Percentiles rank a stretch among this genome's conserved stretches.
phyloP scores from a whole-genome alignment of 2,888 invertebrate genomes.

The Crioceris asparagi region DNA sequence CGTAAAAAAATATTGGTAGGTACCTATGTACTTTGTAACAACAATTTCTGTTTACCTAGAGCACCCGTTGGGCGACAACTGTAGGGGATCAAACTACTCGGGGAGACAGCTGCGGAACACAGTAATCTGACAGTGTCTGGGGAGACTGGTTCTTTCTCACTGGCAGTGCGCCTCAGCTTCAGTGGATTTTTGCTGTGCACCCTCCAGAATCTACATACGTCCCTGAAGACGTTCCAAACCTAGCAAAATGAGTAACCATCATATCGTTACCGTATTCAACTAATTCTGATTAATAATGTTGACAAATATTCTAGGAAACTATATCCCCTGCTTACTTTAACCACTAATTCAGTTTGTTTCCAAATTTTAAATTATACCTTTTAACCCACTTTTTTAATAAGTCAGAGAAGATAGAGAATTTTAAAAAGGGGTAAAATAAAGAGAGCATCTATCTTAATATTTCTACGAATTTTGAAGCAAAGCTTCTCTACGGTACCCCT shows the following conservation, averaged over 20 bases:
- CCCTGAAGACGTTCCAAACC: conserved; percentile 68
- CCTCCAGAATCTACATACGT: conserved; percentile 64
- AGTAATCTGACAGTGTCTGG: conserved; percentile 41
- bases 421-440: too few species aligned
- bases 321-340: too few species aligned
- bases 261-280: too few species aligned
- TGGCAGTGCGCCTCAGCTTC: conserved; percentile 48
- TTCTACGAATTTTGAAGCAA: too few species aligned
- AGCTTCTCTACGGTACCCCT: too few species aligned
- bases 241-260: conserved; percentile 28
- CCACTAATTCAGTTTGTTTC: too few species aligned
- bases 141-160: conserved; percentile 45
- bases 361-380: too few species aligned
- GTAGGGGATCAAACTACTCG: conserved; percentile 29
- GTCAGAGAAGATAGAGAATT: too few species aligned
- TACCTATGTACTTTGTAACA: not conserved
- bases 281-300: too few species aligned
- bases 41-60: conserved; percentile 13
- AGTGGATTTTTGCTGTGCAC: conserved; percentile 56
- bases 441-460: too few species aligned
- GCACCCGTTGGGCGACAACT: conserved; percentile 24
- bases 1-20: not conserved
- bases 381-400: too few species aligned
- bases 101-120: conserved; percentile 39
- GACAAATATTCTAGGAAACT: too few species aligned